Evolutionary conservation across 2,113 vertebrate genomes (phyloP), one percentile per base, ranked within the genome.

Genomic region (Microtus oregoni): DNA sequence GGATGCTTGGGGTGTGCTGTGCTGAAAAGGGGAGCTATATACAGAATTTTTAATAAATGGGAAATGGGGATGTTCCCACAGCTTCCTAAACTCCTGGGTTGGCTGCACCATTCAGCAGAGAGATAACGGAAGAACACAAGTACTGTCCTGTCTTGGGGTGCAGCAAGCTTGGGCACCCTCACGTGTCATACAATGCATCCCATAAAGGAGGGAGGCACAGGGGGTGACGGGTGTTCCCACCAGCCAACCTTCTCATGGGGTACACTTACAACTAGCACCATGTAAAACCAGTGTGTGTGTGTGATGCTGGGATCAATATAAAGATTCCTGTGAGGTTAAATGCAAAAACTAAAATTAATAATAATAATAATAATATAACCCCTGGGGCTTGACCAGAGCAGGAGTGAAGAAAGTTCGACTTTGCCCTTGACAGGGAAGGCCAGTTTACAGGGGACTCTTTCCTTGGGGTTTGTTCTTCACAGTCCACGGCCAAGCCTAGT

Each of bases 11-110:
- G 77, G 20, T 10, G 13, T 7, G 22, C 38, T 19, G 7, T 3
- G 35, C 19, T n/a, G 28, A 38, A 63, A 68, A 38, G 32, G 7
- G 41, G 35, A 90, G 58, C 28, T 28, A 26, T 38, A 44, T 8
- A 41, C 4, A 44, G 14, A 63, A 17, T 35, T 7, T n/a, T 19
- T 14, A 9, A 2, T 12, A 10, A 15, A 19, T 7, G 14, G n/a
- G n/a, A 2, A 44, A 19, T 3, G 1, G 44, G 5, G 24, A 12
- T 3, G 1, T 1, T 3, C 12, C 41, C 0, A 0, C 8, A 11
- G 52, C 50, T 4, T 20, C 8, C 5, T 0, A 1, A 11, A 5
- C 7, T 41, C 2, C 14, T 0, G 2, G 41, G 4, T 30, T 22
- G 1, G 6, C 17, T 9, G 24, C 4, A 0, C 2, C 24, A 10